These are phyloP conservation scores for Aramus guarauna DNA, from an alignment of 2,113 vertebrate genomes.

Conservation along the genomic window DNA sequence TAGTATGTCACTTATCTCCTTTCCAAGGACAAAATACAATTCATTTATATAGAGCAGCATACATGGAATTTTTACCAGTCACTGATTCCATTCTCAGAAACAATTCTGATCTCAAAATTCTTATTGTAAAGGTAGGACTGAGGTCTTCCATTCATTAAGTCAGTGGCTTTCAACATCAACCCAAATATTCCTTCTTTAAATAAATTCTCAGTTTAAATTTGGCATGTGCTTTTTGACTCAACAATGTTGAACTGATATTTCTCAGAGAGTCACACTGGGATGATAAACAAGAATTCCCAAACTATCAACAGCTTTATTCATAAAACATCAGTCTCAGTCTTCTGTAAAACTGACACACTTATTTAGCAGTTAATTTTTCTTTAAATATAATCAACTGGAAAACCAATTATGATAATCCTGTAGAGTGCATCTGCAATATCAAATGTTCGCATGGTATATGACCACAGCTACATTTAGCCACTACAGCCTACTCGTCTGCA, in stretches of 20 bases:
- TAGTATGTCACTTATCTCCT: not conserved
- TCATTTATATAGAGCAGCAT: not conserved
- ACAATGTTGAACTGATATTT: not conserved
- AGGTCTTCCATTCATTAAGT: not conserved
- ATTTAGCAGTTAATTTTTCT: conserved; percentile 22
- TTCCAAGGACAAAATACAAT: not conserved
- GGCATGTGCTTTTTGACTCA: not conserved
- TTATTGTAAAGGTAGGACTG: not conserved
- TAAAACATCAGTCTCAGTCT: not conserved
- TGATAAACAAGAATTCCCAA: not conserved
- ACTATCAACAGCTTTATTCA: not conserved
- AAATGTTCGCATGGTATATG: not conserved
- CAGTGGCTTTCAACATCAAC: not conserved
- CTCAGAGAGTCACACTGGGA: not conserved
- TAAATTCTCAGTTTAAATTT: not conserved
- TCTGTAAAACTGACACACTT: conserved; percentile 4
- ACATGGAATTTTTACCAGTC: not conserved
- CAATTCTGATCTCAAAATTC: not conserved
- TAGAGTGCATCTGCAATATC: not conserved
- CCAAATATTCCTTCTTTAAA: not conserved
- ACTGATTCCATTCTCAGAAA: not conserved
- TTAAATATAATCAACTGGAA: conserved; percentile 28
- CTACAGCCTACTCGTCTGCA: not conserved
- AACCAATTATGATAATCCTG: not conserved
- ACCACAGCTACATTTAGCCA: not conserved